These are phyloP conservation scores for Pelobates fuscus DNA, from an alignment of 2,113 vertebrate species.

Conservation along the genomic window DNA sequence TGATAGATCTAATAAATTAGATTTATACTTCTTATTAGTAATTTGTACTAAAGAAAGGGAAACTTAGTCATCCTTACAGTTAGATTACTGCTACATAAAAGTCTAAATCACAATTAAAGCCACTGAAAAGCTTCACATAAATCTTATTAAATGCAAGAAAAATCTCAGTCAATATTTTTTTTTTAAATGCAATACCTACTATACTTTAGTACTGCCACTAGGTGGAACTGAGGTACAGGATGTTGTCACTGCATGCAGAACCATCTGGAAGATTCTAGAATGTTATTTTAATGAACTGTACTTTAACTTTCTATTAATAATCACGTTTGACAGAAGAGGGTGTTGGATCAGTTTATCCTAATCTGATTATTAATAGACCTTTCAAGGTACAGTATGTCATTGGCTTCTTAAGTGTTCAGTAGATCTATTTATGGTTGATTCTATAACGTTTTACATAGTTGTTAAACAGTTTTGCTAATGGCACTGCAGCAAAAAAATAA, in stretches of 20 bases:
- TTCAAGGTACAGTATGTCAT: slow-evolving; percentile 1
- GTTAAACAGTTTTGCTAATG: too few species aligned
- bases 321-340: slow-evolving; percentile 18
- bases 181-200: neutral
- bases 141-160: too few species aligned
- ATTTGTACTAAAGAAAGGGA: too few species aligned
- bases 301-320: slow-evolving; percentile 34
- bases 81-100: too few species aligned
- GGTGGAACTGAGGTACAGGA: neutral
- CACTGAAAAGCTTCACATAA: too few species aligned
- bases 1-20: too few species aligned
- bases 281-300: slow-evolving; percentile 1
- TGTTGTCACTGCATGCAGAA: neutral
- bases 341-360: slow-evolving; percentile 1
- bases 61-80: too few species aligned
- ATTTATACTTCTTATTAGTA: too few species aligned
- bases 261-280: slow-evolving; percentile 26
- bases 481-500: too few species aligned
- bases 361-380: slow-evolving; percentile 37
- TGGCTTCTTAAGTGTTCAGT: neutral
- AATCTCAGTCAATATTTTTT: too few species aligned
- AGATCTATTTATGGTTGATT: neutral
- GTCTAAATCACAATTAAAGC: too few species aligned
- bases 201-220: slow-evolving; percentile 8
- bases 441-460: neutral